These are phyloP conservation scores for Rhagologus leucostigma DNA, from an alignment of 2,113 vertebrate genomes.

Conservation along the genomic window DNA sequence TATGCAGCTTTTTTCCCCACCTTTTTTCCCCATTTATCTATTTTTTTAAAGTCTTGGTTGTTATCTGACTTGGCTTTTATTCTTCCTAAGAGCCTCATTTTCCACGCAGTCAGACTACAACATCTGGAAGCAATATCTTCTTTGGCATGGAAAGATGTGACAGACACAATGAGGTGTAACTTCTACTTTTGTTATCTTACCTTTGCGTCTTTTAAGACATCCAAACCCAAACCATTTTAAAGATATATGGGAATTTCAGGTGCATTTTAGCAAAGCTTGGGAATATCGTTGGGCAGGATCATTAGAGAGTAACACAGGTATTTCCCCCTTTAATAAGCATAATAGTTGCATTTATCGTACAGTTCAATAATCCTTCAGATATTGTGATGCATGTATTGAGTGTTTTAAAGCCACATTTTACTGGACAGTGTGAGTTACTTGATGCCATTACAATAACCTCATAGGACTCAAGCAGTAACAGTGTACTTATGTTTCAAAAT, in stretches of 20 bases:
- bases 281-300: neutral
- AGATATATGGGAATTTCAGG: neutral
- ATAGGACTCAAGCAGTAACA: neutral
- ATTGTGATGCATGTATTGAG: neutral
- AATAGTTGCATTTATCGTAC: neutral
- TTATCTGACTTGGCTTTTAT: constrained; percentile 42
- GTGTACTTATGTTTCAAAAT: neutral
- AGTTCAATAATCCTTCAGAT: neutral
- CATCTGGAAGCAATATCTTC: constrained; percentile 56
- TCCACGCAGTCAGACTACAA: neutral
- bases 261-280: neutral
- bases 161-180: constrained; percentile 21
- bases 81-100: constrained; percentile 37
- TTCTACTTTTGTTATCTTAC: constrained; percentile 29
- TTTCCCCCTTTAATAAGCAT: neutral
- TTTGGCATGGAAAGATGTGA: constrained; percentile 15
- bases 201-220: neutral
- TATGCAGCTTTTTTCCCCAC: neutral
- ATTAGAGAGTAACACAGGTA: neutral
- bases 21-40: neutral
- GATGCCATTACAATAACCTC: neutral
- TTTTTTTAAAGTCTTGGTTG: neutral
- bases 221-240: neutral
- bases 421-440: neutral
- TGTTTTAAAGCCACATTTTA: neutral